phyloP scores from a whole-genome alignment of 2,113 vertebrate species.

The Pluvialis apricaria region DNA sequence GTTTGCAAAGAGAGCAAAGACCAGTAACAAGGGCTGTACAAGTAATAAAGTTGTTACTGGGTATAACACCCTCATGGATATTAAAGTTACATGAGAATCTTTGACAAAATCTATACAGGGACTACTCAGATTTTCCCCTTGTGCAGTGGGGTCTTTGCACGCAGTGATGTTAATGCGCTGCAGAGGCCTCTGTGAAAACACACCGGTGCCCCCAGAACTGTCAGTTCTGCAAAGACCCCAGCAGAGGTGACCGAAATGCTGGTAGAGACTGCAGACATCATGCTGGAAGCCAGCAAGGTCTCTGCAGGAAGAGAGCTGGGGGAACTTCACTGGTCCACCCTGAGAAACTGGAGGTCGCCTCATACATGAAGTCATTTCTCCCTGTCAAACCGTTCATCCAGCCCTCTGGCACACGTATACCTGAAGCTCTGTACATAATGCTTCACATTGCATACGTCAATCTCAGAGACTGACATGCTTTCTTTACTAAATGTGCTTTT shows the following conservation, averaged over 20 bases:
- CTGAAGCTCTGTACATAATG: not conserved
- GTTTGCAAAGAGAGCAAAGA: not conserved
- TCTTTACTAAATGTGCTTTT: fast-evolving
- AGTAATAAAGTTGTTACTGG: not conserved
- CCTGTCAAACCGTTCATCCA: not conserved
- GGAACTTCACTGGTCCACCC: not conserved
- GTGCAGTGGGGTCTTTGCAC: not conserved
- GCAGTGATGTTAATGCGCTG: fast-evolving
- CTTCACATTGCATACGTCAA: fast-evolving
- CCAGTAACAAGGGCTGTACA: not conserved
- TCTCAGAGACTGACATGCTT: fast-evolving
- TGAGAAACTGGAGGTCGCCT: not conserved
- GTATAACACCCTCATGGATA: not conserved
- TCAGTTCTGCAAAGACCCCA: not conserved
- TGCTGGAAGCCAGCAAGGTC: not conserved
- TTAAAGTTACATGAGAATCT: not conserved
- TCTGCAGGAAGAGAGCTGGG: not conserved
- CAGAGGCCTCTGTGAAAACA: too few species aligned
- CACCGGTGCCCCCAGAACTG: not conserved
- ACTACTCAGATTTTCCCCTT: not conserved
- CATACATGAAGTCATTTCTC: fast-evolving
- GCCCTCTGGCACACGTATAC: fast-evolving
- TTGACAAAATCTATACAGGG: not conserved
- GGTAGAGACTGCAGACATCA: fast-evolving
- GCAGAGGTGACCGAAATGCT: not conserved